A percentile compares a stretch with the other conserved stretches of the same genome.
Conservation (phyloP, 2,113 vertebrate species). For the Hiodon tergisus region DNA sequence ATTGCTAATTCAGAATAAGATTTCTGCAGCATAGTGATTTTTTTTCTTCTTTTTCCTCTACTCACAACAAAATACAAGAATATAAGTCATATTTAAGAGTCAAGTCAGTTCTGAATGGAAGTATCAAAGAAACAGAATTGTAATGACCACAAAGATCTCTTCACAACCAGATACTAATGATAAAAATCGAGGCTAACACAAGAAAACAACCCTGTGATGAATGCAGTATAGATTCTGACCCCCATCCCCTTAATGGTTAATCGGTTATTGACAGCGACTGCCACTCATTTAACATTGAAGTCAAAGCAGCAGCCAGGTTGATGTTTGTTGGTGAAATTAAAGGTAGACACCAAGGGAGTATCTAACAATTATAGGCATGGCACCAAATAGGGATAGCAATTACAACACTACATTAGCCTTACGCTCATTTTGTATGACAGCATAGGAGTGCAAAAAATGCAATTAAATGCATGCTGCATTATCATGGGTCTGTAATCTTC, state of each 20-base stretch:
- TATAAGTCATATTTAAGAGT: no score
- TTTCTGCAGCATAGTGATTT: no score
- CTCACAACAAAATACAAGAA: no score
- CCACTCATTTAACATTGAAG: slow-evolving; percentile 3
- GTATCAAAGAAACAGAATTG: no score
- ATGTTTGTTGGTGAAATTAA: slow-evolving; percentile 27
- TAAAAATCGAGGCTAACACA: background rate
- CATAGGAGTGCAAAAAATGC: slow-evolving; percentile 26
- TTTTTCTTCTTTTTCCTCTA: no score
- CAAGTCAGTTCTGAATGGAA: no score
- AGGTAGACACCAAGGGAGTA: slow-evolving; percentile 60
- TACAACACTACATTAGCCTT: slow-evolving; percentile 26
- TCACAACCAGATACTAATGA: no score
- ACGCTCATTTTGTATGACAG: slow-evolving; percentile 54
- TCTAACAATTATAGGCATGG: slow-evolving; percentile 61
- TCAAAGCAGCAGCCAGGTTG: slow-evolving; percentile 6
- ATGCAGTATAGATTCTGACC: background rate
- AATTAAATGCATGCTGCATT: slow-evolving; percentile 31
- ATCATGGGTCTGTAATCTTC: slow-evolving; percentile 51
- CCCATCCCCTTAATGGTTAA: background rate
- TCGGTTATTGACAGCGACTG: background rate
- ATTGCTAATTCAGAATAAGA: no score
- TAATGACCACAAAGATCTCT: background rate
- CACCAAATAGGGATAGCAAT: slow-evolving; percentile 59
- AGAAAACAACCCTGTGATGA: background rate